Evolutionary conservation across 1,140 invertebrate genomes (phyloP).

Genomic region (Diploscapter pachys): DNA sequence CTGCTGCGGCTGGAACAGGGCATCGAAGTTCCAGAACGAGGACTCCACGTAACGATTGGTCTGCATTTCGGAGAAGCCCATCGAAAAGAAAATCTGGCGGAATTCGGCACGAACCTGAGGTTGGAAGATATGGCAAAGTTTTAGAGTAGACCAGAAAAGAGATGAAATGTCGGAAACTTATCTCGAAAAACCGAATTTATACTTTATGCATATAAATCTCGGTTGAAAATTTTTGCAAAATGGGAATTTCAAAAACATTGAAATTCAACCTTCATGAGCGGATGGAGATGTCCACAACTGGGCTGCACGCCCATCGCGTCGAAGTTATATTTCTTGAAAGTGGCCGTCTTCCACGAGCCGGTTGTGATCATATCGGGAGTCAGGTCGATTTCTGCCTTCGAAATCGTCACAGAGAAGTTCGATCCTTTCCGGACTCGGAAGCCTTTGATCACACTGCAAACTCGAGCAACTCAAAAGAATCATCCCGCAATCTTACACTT

Average conservation of each 20-base stretch:
- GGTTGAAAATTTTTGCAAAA: too few species aligned
- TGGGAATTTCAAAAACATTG: too few species aligned
- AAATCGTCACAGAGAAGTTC: constrained; percentile 76
- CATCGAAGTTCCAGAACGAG: constrained; percentile 99
- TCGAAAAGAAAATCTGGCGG: constrained; percentile 73
- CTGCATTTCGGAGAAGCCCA: constrained; percentile 86
- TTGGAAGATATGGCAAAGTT: neutral
- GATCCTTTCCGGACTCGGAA: constrained; percentile 75
- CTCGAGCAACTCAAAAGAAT: constrained; percentile 4
- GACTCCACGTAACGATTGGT: constrained; percentile 96
- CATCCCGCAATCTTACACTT: constrained; percentile 66
- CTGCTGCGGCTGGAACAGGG: constrained; percentile 95
- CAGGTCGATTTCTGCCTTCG: constrained; percentile 88
- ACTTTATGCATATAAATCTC: too few species aligned
- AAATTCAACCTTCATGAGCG: constrained; percentile 75
- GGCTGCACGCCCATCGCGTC: constrained; percentile 79
- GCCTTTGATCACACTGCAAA: constrained; percentile 70
- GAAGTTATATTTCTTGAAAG: constrained; percentile 97
- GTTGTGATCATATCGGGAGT: constrained; percentile 84
- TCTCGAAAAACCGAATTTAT: too few species aligned
- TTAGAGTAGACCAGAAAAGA: neutral
- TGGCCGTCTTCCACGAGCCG: constrained; percentile 83
- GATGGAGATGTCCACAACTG: constrained; percentile 82
- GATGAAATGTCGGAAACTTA: neutral
- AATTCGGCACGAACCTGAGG: constrained; percentile 77